phyloP scores from a whole-genome alignment of 1,140 invertebrate genomes.

The Periplaneta americana region DNA sequence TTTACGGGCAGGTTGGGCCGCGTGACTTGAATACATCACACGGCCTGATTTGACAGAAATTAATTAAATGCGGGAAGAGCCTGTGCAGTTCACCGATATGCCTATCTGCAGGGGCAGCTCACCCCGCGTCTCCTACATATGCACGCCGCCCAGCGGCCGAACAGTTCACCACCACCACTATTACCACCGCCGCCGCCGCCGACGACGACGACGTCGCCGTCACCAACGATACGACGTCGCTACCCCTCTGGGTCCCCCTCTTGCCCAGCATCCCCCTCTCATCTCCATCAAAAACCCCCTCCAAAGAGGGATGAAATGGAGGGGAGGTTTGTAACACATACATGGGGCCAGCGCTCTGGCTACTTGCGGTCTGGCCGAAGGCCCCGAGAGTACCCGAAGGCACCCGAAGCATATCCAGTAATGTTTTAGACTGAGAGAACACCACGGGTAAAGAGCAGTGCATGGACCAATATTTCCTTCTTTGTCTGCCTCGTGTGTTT shows the following conservation, averaged over 20 bases:
- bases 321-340: background rate
- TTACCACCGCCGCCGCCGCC: too few relatives aligned
- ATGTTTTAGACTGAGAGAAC: background rate
- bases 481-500: background rate
- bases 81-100: too few relatives aligned
- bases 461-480: background rate
- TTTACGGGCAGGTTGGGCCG: too few relatives aligned
- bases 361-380: background rate
- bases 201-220: background rate
- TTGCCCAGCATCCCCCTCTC: background rate
- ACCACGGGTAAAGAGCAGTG: too few relatives aligned
- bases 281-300: background rate
- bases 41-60: too few relatives aligned
- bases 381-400: background rate
- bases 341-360: background rate
- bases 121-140: background rate
- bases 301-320: background rate
- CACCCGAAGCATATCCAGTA: background rate
- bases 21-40: too few relatives aligned
- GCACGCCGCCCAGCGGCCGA: background rate
- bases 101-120: background rate
- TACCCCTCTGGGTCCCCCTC: background rate
- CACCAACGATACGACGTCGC: background rate
- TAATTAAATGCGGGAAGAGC: too few relatives aligned
- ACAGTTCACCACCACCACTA: background rate